A percentile compares a stretch with the other conserved stretches of the same genome.
Evolutionary conservation across 2,113 vertebrate genomes (phyloP).

Genomic region (Esox niger): DNA sequence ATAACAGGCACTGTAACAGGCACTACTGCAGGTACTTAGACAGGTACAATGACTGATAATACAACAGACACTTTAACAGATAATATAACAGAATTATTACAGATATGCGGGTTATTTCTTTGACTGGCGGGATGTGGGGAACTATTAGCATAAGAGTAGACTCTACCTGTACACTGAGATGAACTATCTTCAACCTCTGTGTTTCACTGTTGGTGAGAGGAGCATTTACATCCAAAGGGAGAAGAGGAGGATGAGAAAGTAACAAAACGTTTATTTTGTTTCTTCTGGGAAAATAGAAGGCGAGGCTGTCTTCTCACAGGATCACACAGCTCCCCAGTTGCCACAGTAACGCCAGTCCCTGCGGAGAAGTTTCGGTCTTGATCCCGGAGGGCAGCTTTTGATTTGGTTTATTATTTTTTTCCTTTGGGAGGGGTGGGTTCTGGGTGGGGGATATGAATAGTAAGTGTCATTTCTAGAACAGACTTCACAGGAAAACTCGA

Average conservation of each 20-base stretch:
- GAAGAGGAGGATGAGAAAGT: not conserved
- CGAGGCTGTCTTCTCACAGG: slow-evolving; percentile 8
- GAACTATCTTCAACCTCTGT: too few relatives aligned
- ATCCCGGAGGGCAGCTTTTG: slow-evolving; percentile 12
- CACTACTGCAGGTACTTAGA: too few relatives aligned
- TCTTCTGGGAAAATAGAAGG: slow-evolving; percentile 2
- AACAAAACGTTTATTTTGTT: not conserved
- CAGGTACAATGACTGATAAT: too few relatives aligned
- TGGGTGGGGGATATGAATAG: too few relatives aligned
- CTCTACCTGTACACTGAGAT: too few relatives aligned
- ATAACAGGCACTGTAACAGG: too few relatives aligned
- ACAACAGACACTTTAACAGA: too few relatives aligned
- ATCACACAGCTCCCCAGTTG: slow-evolving; percentile 4
- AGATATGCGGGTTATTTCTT: not conserved
- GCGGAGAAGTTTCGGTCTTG: not conserved
- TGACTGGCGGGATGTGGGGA: not conserved
- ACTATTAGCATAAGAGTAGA: not conserved
- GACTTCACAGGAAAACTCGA: too few relatives aligned
- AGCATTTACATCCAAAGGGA: not conserved
- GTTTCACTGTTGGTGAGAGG: not conserved
- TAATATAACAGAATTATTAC: too few relatives aligned
- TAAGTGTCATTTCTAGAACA: too few relatives aligned
- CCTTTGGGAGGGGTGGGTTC: too few relatives aligned
- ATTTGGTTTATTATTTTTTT: too few relatives aligned
- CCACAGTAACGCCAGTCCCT: slow-evolving; percentile 28